Percentiles rank a stretch among this genome's conserved stretches.
These are phyloP conservation scores for Phlogophora meticulosa DNA, from an alignment of 2,888 invertebrate species.

Conservation along the genomic window DNA sequence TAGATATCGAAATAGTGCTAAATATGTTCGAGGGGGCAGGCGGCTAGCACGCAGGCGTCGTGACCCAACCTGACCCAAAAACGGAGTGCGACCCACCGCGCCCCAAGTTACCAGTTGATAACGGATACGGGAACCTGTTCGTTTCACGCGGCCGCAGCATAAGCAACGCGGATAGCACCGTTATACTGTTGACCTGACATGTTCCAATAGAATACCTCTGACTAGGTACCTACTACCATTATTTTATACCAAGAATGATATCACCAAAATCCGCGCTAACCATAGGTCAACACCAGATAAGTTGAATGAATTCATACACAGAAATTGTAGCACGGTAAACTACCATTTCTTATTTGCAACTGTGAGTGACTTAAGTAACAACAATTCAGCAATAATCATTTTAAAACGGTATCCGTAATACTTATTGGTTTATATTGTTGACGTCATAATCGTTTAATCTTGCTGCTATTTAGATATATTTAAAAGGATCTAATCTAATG, in stretches of 20 bases:
- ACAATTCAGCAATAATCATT: neutral
- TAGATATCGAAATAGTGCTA: conserved; percentile 84
- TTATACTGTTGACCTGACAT: conserved; percentile 75
- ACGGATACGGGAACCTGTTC: conserved; percentile 88
- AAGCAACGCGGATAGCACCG: conserved; percentile 75
- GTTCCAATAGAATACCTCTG: conserved; percentile 43
- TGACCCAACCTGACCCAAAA: conserved; percentile 91
- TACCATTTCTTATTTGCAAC: neutral
- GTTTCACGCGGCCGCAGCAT: conserved; percentile 72
- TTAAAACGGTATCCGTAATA: neutral
- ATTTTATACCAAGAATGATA: conserved; percentile 6
- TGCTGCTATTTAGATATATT: conserved; percentile 24
- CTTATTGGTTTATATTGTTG: conserved; percentile 10
- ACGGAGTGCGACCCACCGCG: conserved; percentile 83
- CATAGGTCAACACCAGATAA: conserved; percentile 16
- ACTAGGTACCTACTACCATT: neutral
- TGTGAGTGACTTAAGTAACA: neutral
- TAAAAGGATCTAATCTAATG: conserved; percentile 29
- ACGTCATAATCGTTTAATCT: conserved; percentile 17
- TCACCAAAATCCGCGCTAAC: conserved; percentile 10
- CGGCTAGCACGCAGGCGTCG: conserved; percentile 87
- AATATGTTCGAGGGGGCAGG: conserved; percentile 79
- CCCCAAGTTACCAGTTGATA: conserved; percentile 84
- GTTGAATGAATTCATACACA: conserved; percentile 3
- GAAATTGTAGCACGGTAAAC: conserved; percentile 4